A percentile compares a stretch with the other conserved stretches of the same genome.
These are phyloP conservation scores for Tetranychus piercei DNA, from an alignment of 2,888 invertebrate genomes.

Conservation along the genomic window DNA sequence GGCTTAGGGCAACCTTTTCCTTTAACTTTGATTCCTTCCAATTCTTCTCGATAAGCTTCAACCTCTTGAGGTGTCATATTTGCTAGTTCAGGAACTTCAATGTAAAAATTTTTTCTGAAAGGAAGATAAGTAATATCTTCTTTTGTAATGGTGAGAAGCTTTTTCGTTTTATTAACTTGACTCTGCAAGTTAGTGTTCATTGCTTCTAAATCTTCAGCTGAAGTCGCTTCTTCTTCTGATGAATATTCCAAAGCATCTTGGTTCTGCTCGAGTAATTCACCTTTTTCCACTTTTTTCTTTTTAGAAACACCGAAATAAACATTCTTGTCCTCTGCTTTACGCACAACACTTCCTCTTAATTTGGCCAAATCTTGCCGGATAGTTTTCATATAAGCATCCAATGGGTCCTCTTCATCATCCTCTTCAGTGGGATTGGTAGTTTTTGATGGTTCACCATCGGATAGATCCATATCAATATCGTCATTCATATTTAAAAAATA, in stretches of 20 bases:
- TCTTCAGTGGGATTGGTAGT: not conserved
- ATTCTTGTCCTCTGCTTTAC: slow-evolving; percentile 23
- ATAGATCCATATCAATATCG: too few species aligned
- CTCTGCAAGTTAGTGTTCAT: slow-evolving; percentile 40
- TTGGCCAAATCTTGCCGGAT: slow-evolving; percentile 62
- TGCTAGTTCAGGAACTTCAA: slow-evolving; percentile 85
- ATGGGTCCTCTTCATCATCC: slow-evolving; percentile 58
- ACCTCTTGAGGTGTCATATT: slow-evolving; percentile 61
- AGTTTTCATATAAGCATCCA: slow-evolving; percentile 88
- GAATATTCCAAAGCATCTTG: slow-evolving; percentile 92
- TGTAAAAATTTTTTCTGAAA: slow-evolving; percentile 88
- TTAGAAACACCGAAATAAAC: slow-evolving; percentile 53
- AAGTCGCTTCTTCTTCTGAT: slow-evolving; percentile 68
- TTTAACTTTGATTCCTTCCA: slow-evolving; percentile 82
- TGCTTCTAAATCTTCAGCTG: slow-evolving; percentile 49
- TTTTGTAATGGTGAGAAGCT: slow-evolving; percentile 80
- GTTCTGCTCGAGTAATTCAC: slow-evolving; percentile 96
- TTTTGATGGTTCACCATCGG: too few species aligned
- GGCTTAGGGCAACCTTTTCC: slow-evolving; percentile 90
- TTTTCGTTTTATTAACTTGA: slow-evolving; percentile 59
- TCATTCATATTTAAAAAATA: too few species aligned
- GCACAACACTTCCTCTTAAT: slow-evolving; percentile 23
- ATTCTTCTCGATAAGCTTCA: slow-evolving; percentile 41
- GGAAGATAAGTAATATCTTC: slow-evolving; percentile 63
- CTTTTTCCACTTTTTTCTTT: slow-evolving; percentile 50